Evolutionary conservation across 2,797 vertebrate genomes (phyloP), one percentile per base, ranked within the genome.

Genomic region (Danio kyathit): DNA sequence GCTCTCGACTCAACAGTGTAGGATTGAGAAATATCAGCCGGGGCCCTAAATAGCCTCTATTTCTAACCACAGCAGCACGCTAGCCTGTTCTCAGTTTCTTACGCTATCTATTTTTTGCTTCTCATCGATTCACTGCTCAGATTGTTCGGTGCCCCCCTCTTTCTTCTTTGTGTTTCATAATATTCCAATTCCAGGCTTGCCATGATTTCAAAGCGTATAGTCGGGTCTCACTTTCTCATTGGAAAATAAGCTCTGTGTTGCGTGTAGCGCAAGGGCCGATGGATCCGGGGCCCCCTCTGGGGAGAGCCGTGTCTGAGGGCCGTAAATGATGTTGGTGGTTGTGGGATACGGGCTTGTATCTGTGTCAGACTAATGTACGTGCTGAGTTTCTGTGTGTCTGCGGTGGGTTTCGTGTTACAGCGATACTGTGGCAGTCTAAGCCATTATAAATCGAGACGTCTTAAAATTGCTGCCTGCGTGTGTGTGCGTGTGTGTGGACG

Each of bases 261-360:
- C 52, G 2, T 44, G 59, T 51, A 60, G 59, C 13, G 19, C 67
- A 44, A 70, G n/a, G 76, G 79, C 19, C 56, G 9, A 44, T 75
- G 48, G 52, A 59, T 44, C 48, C 21, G 44, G 63, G 67, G 49
- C 44, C 29, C 41, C 71, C 76, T 77, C 79, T 64, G 40, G 79
- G 69, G 73, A 74, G 63, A 81, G 67, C 74, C 60, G 56, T 40
- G 67, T 83, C 79, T 76, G 64, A 78, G 74, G 79, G 51, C 21
- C 49, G 21, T 80, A 65, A 78, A 75, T 75, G 76, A 80, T 78
- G 74, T 61, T 74, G 43, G 63, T 82, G 63, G 80, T 82, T 84
- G 73, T 57, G 80, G 81, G 83, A 69, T 75, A 86, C 61, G 7
- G 71, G 76, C 71, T 70, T 56, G 61, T 84, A 59, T 82, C 80